A percentile compares a stretch with the other conserved stretches of the same genome.
Conservation (phyloP, 2,888 invertebrate species). For the Melanchra persicariae region DNA sequence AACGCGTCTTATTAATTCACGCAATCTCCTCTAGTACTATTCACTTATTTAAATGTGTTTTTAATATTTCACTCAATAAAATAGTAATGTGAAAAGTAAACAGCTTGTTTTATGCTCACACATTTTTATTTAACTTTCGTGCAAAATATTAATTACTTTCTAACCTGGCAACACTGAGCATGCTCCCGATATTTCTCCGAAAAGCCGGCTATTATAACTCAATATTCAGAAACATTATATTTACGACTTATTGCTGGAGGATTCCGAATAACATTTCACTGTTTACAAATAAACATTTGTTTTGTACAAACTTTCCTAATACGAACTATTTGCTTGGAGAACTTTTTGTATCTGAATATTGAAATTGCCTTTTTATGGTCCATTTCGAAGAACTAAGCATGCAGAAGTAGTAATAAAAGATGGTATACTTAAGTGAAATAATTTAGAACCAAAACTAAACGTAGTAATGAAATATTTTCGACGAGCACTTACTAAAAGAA, state of each 20-base stretch:
- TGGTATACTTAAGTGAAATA: neutral
- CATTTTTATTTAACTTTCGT: neutral
- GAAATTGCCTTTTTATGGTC: slow-evolving; percentile 12
- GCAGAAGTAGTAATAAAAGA: neutral
- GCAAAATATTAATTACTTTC: slow-evolving; percentile 11
- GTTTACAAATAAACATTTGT: slow-evolving; percentile 44
- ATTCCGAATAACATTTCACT: slow-evolving; percentile 44
- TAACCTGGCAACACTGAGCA: slow-evolving; percentile 47
- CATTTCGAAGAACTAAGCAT: neutral
- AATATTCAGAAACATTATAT: slow-evolving; percentile 65
- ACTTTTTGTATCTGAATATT: slow-evolving; percentile 28
- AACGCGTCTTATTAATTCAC: neutral
- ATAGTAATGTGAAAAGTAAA: neutral
- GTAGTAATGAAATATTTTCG: no score
- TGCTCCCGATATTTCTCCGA: slow-evolving; percentile 70
- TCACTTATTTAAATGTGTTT: neutral
- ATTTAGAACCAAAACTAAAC: neutral
- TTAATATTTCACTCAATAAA: neutral
- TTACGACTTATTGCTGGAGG: slow-evolving; percentile 43
- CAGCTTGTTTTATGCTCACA: neutral
- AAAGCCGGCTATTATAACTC: slow-evolving; percentile 77
- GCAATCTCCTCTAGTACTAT: neutral
- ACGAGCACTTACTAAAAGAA: no score
- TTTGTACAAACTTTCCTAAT: slow-evolving; percentile 26
- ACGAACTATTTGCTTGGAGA: slow-evolving; percentile 10